Conservation (phyloP, 2,797 vertebrate species). For the Melopsittacus undulatus region DNA sequence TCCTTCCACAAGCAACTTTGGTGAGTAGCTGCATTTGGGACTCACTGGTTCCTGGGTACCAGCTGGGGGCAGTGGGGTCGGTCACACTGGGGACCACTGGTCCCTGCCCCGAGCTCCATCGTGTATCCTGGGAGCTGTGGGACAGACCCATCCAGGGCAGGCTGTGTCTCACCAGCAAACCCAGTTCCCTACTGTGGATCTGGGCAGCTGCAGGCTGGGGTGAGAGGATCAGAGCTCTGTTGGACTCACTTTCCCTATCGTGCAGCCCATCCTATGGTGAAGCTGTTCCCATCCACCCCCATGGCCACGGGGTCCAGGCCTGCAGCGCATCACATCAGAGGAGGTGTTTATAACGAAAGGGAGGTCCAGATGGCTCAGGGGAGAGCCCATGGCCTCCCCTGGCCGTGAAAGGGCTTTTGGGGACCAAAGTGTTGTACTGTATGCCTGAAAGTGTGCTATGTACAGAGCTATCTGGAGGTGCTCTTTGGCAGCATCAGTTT, state of each 20-base stretch:
- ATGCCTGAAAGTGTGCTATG: not conserved
- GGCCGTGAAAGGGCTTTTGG: not conserved
- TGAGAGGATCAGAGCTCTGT: not conserved
- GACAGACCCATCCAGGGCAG: not conserved
- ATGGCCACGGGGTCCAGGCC: not conserved
- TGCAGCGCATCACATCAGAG: not conserved
- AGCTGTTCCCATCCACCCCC: not conserved
- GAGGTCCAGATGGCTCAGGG: fast-evolving
- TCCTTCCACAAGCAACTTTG: constrained; percentile 51
- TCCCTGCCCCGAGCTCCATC: not conserved
- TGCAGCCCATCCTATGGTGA: not conserved
- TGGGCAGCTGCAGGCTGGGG: not conserved
- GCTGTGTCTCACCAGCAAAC: not conserved
- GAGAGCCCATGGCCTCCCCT: not conserved
- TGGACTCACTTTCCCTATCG: not conserved
- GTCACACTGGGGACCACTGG: fast-evolving
- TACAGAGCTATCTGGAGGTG: not conserved
- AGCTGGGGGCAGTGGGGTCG: not conserved
- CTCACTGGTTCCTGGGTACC: not conserved
- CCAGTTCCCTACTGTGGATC: not conserved
- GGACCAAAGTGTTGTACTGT: not conserved
- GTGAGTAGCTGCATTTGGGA: constrained; percentile 16
- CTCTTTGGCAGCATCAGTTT: not conserved
- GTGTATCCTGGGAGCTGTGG: not conserved
- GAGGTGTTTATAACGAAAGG: not conserved